Percentiles rank a stretch among this genome's conserved stretches.
Conservation (phyloP, 2,888 invertebrate species). For the Tenthredo notha region DNA sequence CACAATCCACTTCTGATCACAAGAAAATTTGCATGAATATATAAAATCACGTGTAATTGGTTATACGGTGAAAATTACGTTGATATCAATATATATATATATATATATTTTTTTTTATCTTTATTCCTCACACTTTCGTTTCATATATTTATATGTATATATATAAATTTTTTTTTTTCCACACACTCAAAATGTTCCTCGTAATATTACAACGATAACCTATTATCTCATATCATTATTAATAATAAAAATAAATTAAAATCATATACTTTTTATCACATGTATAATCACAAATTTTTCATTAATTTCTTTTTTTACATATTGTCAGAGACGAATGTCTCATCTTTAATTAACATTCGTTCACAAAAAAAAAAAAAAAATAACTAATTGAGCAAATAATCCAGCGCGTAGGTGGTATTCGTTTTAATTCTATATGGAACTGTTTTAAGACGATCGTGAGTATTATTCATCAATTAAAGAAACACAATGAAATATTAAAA, state of each 20-base stretch:
- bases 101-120: not conserved
- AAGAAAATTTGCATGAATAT: constrained; percentile 11
- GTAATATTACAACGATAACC: not conserved
- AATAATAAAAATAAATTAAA: constrained; percentile 2
- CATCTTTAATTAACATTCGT: not conserved
- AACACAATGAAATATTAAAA: constrained; percentile 28
- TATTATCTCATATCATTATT: not conserved
- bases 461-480: not conserved
- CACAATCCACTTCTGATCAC: constrained; percentile 47
- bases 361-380: not conserved
- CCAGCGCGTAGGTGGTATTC: not conserved
- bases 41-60: constrained; percentile 5
- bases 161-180: not conserved
- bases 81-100: not conserved
- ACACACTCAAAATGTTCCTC: constrained; percentile 8
- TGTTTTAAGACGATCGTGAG: not conserved
- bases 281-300: constrained; percentile 38
- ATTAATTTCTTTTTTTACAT: not conserved
- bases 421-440: not conserved
- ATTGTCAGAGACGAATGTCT: not conserved
- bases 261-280: constrained; percentile 39
- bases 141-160: not conserved
- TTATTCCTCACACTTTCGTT: not conserved
- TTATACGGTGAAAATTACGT: not conserved
- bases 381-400: constrained; percentile 37